Conservation (phyloP, 1,140 invertebrate species). For the Lucilia sericata region DNA sequence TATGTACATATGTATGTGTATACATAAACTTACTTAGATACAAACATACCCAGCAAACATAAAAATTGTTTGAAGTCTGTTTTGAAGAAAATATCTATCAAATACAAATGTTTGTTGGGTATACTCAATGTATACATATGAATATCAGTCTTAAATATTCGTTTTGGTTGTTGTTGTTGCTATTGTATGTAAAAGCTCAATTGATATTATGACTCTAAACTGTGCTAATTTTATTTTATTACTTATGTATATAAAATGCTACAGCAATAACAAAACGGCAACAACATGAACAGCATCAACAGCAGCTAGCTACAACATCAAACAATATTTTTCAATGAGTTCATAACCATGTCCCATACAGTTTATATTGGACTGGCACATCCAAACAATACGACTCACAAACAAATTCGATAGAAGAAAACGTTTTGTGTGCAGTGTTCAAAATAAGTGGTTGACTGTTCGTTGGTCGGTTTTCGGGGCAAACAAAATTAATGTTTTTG, state of each 20-base stretch:
- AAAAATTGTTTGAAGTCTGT: no score
- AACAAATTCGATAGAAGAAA: neutral
- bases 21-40: no score
- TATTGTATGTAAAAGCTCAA: constrained; percentile 19
- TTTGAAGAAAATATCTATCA: no score
- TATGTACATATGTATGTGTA: neutral
- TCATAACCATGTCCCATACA: neutral
- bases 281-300: neutral
- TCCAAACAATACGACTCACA: neutral
- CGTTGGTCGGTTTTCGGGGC: no score
- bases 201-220: constrained; percentile 42
- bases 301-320: constrained; percentile 6
- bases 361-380: neutral
- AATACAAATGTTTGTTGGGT: no score
- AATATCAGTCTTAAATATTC: neutral
- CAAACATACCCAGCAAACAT: neutral
- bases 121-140: neutral
- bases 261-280: neutral
- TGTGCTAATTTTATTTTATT: constrained; percentile 41
- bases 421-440: neutral
- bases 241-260: constrained; percentile 24
- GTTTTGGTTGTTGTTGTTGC: neutral
- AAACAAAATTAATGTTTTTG: no score
- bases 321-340: neutral
- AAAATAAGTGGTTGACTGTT: neutral